Base-by-base conservation (phyloP, 2,888 invertebrate genomes). In the Oxyteleia sp. region DNA sequence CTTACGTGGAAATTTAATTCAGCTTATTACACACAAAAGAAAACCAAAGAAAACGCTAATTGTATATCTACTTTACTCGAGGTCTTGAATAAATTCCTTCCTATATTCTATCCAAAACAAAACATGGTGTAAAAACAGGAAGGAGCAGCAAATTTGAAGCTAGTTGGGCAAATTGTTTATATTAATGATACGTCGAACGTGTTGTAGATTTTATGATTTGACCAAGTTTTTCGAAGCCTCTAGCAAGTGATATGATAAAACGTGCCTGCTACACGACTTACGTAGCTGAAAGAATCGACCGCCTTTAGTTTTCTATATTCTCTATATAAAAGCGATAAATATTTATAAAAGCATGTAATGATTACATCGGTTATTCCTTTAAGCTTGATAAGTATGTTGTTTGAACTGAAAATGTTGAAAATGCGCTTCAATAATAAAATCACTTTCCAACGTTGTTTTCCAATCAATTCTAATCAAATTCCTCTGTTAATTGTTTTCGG, bases 181-280 rank as follows among this genome's bases (percentile, higher is more conserved):
- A 72, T 74, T 69, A 49, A 49, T 66, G 61, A 80, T n/a, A n/a
- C 57, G 69, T 72, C 68, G 51, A 63, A 68, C 26, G 49, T 82
- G 64, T 82, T 55, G 72, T 80, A 84, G 74, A 80, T 51, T 66
- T 85, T 87, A 88, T 88, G 88, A 87, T 90, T 90, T 87, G 88
- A 89, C 88, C 87, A 87, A 87, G 89, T 90, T 89, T 88, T 85
- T 87, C 87, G 82, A 88, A 89, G 89, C 90, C 90, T 90, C 90
- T 91, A 92, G 93, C 91, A 84, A 86, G 92, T 93, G 91, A 93
- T 92, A 93, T 91, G 88, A 91, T 90, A 92, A 93, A 90, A 93
- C 92, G 93, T 93, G 93, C 93, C 93, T 93, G 93, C 92, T 93
- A 91, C 89, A 90, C 86, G 86, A 92, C 88, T 90, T 90, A 82